These are phyloP conservation scores for Callimico goeldii DNA, from an alignment of 2,797 vertebrate species.

Conservation along the genomic window DNA sequence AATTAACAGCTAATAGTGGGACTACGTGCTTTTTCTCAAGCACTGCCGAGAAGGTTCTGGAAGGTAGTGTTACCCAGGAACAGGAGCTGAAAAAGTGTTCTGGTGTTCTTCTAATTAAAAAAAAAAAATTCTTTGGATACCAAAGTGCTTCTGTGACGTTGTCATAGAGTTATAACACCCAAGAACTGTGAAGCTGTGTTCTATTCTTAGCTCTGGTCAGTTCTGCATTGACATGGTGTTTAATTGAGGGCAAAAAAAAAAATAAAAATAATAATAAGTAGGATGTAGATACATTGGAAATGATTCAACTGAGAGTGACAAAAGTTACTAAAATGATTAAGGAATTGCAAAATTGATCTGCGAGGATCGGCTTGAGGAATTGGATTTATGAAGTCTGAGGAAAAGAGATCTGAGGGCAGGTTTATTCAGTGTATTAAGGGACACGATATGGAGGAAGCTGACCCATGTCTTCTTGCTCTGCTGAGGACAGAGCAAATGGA, in stretches of 20 bases:
- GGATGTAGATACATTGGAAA: not conserved
- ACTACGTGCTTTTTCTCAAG: not conserved
- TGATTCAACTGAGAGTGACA: not conserved
- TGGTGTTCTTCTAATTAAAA: not conserved
- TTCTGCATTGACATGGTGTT: not conserved
- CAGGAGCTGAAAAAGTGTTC: not conserved
- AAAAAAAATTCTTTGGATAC: not conserved
- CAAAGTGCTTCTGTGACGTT: rapidly evolving
- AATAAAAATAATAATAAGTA: not conserved
- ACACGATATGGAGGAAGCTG: rapidly evolving
- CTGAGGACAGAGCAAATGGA: not conserved
- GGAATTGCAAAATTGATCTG: not conserved
- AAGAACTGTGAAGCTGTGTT: not conserved
- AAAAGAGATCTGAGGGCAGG: not conserved
- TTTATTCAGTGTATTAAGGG: not conserved
- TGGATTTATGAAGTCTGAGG: not conserved
- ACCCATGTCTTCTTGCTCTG: not conserved
- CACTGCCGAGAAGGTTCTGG: not conserved
- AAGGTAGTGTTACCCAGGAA: not conserved
- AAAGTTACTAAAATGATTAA: not conserved
- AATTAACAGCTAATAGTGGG: not conserved
- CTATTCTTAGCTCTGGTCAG: not conserved
- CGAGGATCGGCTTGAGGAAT: not conserved
- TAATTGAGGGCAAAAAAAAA: not conserved
- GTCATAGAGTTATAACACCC: not conserved